Percentiles rank a stretch among this genome's conserved stretches.
These are phyloP conservation scores for Odontesthes bonariensis DNA, from an alignment of 2,113 vertebrate genomes.

Conservation along the genomic window DNA sequence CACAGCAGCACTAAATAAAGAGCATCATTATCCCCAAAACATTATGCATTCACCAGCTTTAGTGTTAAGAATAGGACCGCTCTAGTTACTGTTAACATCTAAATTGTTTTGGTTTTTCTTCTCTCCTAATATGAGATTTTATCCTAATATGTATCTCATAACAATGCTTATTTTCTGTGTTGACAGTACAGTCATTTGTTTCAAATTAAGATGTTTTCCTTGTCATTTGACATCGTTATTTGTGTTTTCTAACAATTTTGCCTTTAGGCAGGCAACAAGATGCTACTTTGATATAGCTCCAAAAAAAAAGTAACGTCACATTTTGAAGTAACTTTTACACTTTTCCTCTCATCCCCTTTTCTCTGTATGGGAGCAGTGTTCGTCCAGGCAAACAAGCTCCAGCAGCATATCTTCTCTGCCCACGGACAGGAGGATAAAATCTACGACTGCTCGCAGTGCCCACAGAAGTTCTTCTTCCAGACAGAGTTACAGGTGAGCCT, in stretches of 20 bases:
- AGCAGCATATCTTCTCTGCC: conserved; percentile 99
- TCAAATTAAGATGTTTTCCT: conserved; percentile 56
- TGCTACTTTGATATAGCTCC: conserved; percentile 32
- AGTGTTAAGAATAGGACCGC: conserved; percentile 59
- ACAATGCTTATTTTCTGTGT: conserved; percentile 23
- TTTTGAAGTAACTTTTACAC: not conserved
- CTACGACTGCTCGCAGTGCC: conserved; percentile 99
- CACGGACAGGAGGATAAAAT: conserved; percentile 99
- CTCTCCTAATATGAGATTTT: not conserved
- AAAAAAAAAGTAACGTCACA: not conserved
- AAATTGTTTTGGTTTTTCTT: conserved; percentile 45
- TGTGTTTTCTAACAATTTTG: conserved; percentile 36
- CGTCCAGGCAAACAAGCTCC: conserved; percentile 98
- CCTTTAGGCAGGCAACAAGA: conserved; percentile 17
- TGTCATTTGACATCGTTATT: conserved; percentile 51
- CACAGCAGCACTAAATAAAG: conserved; percentile 81
- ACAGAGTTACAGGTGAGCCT: conserved; percentile 97
- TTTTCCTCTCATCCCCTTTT: conserved; percentile 19
- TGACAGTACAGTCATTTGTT: conserved; percentile 55
- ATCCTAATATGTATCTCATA: conserved; percentile 48
- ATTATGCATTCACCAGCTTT: conserved; percentile 52
- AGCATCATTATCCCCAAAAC: conserved; percentile 76
- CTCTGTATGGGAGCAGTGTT: conserved; percentile 88
- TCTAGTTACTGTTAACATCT: conserved; percentile 57
- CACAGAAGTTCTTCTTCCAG: conserved; percentile 99